Percentiles rank a stretch among this genome's conserved stretches.
These are phyloP conservation scores for Cantharis lateralis DNA, from an alignment of 2,888 invertebrate species.

Conservation along the genomic window DNA sequence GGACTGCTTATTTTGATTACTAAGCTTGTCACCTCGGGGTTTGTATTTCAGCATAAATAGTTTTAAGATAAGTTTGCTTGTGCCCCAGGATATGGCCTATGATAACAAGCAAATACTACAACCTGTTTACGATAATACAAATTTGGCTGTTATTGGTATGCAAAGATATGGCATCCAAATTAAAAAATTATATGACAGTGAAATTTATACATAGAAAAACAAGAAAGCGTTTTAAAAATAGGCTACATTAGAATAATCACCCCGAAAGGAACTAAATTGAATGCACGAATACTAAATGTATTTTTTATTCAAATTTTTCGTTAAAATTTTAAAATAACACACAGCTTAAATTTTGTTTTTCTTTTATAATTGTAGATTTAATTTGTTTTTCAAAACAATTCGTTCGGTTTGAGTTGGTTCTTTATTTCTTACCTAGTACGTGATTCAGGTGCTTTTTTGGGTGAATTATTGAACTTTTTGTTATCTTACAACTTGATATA, in stretches of 20 bases:
- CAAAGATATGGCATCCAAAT: neutral
- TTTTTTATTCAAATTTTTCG: slow-evolving; percentile 3
- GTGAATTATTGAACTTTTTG: slow-evolving; percentile 21
- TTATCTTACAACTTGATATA: slow-evolving; percentile 12
- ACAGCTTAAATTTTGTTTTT: neutral
- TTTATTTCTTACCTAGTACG: neutral
- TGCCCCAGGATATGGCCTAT: neutral
- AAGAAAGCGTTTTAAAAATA: neutral
- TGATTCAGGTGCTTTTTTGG: neutral
- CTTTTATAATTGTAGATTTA: neutral
- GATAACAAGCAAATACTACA: neutral
- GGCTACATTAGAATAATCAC: slow-evolving; percentile 2
- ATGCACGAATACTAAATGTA: slow-evolving; percentile 1
- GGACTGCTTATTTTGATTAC: neutral
- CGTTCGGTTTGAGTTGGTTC: neutral
- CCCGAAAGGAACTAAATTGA: slow-evolving; percentile 1
- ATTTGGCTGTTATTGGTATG: neutral
- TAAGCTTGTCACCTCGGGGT: neutral
- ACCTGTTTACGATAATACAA: neutral
- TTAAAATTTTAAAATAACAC: neutral
- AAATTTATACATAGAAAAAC: neutral
- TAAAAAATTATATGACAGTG: neutral
- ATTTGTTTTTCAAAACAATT: neutral
- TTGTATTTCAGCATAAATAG: neutral
- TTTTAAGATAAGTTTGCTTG: neutral